Base-by-base conservation (phyloP, 2,888 invertebrate genomes). In the Cacoxenus indagator region DNA sequence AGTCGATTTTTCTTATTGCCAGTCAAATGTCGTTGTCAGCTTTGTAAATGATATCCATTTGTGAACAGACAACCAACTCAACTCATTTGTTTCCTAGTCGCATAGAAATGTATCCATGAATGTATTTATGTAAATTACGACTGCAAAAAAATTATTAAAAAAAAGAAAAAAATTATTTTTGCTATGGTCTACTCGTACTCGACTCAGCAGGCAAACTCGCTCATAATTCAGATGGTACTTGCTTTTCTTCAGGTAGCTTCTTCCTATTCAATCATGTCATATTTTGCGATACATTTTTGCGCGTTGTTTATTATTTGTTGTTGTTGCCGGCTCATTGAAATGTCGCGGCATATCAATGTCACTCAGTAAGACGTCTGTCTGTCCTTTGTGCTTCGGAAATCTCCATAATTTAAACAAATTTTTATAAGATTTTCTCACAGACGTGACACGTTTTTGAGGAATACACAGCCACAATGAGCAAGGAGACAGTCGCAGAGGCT, bases 331-430 rank as follows among this genome's bases (percentile, higher is more conserved):
- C 55, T 67, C 70, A 76, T 74, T 77, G 75, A 73, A 73, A 75
- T 71, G 81, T 75, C 79, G 78, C 79, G 79, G 71, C 81, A 70
- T 72, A 69, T 77, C 71, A 77, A 72, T 78, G 72, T 78, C 71
- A 72, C 65, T 67, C 68, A 29, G 31, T n/a, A 9, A 54, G 54
- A 37, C 14, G 57, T 57, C 57, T 70, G 68, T 64, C 64, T 67
- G 67, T 71, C 29, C 48, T 61, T 26, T 62, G 61, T 68, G 66
- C 29, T 2, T 29, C 17, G 54, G 67, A 67, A 67, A 67, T 67
- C 62, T 67, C 67, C 67, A 67, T 67, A 67, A 62, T 67, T 67
- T 62, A 29, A 73, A 67, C n/a, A 68, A 61, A 72, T 55, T 71
- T 68, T 67, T 66, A 71, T 64, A 55, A 66, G 26, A 65, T 65